Conservation (phyloP, 2,797 vertebrate genomes). For the Sebastes variabilis region DNA sequence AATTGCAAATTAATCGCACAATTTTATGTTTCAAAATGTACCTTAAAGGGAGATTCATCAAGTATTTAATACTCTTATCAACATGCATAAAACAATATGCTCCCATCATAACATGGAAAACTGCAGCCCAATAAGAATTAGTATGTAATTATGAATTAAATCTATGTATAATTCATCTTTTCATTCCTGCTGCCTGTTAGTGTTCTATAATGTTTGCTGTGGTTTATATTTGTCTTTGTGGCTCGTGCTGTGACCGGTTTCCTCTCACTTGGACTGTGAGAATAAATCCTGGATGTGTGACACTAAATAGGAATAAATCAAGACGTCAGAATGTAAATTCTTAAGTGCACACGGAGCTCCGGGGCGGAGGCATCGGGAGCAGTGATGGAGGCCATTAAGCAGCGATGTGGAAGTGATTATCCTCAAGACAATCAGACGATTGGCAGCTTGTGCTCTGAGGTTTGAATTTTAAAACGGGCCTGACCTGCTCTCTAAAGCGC, state of each 20-base stretch:
- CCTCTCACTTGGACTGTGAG: neutral
- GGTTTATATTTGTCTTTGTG: neutral
- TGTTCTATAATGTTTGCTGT: neutral
- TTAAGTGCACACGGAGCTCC: neutral
- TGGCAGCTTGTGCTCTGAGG: slow-evolving; percentile 21
- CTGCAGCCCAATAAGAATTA: neutral
- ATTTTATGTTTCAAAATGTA: too few relatives aligned
- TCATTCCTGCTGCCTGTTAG: neutral
- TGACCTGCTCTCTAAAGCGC: slow-evolving; percentile 39
- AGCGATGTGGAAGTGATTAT: slow-evolving; percentile 51
- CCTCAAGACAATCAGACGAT: slow-evolving; percentile 38
- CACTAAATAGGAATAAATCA: neutral
- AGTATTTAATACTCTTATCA: too few relatives aligned
- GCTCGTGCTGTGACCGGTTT: neutral
- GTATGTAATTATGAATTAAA: neutral
- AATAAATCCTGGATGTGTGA: neutral
- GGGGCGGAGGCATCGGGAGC: neutral
- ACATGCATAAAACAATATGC: too few relatives aligned
- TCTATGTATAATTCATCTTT: neutral
- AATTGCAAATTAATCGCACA: too few relatives aligned
- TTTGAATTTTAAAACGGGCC: slow-evolving; percentile 23
- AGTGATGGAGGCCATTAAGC: slow-evolving; percentile 34
- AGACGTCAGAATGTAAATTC: neutral
- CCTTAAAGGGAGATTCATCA: too few relatives aligned
- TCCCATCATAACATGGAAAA: too few relatives aligned